Base-by-base conservation (phyloP, 2,113 vertebrate species). In the Casuarius casuarius region DNA sequence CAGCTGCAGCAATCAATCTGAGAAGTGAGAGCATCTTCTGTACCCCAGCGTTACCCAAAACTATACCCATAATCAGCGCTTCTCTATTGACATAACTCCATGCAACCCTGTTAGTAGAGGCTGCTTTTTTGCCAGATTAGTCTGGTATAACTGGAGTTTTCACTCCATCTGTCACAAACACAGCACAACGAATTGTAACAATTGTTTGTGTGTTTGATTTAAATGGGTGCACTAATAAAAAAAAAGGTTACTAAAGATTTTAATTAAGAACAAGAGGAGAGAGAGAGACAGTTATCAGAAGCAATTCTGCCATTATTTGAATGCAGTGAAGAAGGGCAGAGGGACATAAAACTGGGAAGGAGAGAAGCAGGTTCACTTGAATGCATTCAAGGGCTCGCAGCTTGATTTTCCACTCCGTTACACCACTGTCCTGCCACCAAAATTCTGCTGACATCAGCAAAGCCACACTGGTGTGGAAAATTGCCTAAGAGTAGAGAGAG, bases 231-330 rank as follows among this genome's bases (percentile, higher is more conserved):
- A 84, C 62, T 84, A 88, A 73, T 83, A 51, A 44, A 46, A 94
- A 46, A 94, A 88, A 94, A 80, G 52, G 52, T 76, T 95, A 93
- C 65, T 86, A 23, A 82, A 49, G 4, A 26, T 67, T 78, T 95
- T 79, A 96, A 95, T 84, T 80, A 58, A 66, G 44, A 66, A 88
- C 22, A 89, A 85, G 49, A 58, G 42, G 40, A 2, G 56, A 77
- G 11, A 76, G 76, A 75, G 84, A 46, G 82, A 84, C 61, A 93
- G 59, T 81, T 97, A 92, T 63, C 86, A 94, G 87, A 95, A 97
- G 67, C 26, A 97, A 92, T 76, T 96, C 22, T 70, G 84, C 26
- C 62, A 44, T 26, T 84, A 92, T 94, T 93, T 94, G 59, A 89
- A 92, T 58, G 42, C 75, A 75, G 95, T 90, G 95, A 95, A 84